Evolutionary conservation across 2,888 invertebrate genomes (phyloP), one percentile per base, ranked within the genome.

Genomic region (Ormyrus pomaceus): DNA sequence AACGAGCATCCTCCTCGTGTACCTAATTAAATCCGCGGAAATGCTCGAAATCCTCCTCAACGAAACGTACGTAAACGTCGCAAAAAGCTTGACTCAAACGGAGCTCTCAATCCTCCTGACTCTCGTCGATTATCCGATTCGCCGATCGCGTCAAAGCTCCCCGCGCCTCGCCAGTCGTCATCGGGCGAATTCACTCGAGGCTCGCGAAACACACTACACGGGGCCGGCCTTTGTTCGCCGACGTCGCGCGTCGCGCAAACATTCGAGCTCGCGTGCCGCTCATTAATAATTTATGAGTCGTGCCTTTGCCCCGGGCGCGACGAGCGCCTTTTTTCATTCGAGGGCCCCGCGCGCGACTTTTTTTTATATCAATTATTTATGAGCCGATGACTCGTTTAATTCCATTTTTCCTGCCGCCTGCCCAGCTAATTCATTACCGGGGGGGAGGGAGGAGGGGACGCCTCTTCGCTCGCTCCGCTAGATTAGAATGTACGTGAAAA

Each of bases 361-460:
- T 76, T 76, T 19, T 19, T 19, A 19, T 79, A 79, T 82, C 79
- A 79, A 82, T 79, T 76, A 82, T 79, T 79, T 79, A 82, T 79
- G 79, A 82, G 74, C 72, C 77, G 62, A 77, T 81, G 64, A 71
- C 75, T 73, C 79, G 80, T 79, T 82, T 81, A 82, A 81, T 82
- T 83, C 76, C 66, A 68, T 75, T 82, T 81, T 73, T 79, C 71
- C 48, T 1, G n/a, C 51, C 11, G 6, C 48, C 8, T 6, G 13
- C 53, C 5, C 19, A 55, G 62, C 73, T 69, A 69, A 74, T 79
- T 79, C 79, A 73, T 73, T 73, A 73, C 50, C 19, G 19, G 19
- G 19, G 19, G 19, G 19, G 1, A 1, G 19, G 19, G 19, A 19
- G 19, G 19, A 1, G 19, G 69, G 51, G 69, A 50, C 51, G 51